Percentiles rank a stretch among this genome's conserved stretches.
Conservation (phyloP, 2,888 invertebrate genomes). For the Alcis repandata region DNA sequence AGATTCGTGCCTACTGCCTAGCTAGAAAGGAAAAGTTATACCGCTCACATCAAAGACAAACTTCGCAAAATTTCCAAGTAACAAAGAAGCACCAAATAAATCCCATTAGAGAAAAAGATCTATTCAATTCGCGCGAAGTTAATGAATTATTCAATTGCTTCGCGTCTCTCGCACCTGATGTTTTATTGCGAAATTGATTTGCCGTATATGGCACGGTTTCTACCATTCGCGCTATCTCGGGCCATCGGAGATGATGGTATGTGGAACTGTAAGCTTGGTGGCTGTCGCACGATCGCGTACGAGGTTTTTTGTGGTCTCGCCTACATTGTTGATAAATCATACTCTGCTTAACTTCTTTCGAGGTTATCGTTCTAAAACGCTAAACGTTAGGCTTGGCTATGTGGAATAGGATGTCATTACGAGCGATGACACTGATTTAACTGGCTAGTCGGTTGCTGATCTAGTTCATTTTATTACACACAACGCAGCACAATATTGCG, state of each 20-base stretch:
- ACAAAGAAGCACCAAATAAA: slow-evolving; percentile 40
- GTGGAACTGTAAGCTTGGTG: slow-evolving; percentile 37
- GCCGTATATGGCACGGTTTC: slow-evolving; percentile 50
- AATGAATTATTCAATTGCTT: slow-evolving; percentile 66
- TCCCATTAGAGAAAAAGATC: slow-evolving; percentile 46
- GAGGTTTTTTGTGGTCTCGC: not conserved
- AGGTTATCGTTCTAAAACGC: too few species aligned
- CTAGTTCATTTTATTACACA: not conserved
- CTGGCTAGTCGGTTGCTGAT: too few species aligned
- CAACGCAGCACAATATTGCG: not conserved
- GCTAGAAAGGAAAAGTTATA: not conserved
- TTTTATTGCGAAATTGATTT: slow-evolving; percentile 59
- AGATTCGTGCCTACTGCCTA: too few species aligned
- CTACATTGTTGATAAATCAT: not conserved
- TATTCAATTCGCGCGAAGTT: slow-evolving; percentile 58
- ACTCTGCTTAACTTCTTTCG: not conserved
- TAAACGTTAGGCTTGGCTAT: too few species aligned
- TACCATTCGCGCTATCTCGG: slow-evolving; percentile 39
- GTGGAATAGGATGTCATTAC: not conserved
- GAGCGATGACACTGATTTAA: not conserved
- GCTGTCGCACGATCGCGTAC: slow-evolving; percentile 21
- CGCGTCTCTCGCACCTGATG: slow-evolving; percentile 53
- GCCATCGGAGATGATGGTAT: slow-evolving; percentile 49
- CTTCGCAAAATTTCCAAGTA: slow-evolving; percentile 36
- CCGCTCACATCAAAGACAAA: slow-evolving; percentile 9